Conservation (phyloP, 2,113 vertebrate species). For the Glareola pratincola region DNA sequence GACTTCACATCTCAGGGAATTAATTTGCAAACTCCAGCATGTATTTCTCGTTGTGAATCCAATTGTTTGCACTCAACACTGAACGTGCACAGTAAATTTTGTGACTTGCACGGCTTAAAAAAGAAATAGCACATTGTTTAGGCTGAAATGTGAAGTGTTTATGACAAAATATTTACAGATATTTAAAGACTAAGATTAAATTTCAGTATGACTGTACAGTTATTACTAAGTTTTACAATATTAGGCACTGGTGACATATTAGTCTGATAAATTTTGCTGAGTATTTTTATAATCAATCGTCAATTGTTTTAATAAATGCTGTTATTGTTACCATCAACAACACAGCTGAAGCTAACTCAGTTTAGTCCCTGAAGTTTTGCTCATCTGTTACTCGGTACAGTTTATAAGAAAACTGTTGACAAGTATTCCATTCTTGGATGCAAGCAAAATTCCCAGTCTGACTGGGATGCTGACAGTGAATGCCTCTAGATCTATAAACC, state of each 20-base stretch:
- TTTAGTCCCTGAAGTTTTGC: not conserved
- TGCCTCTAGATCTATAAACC: not conserved
- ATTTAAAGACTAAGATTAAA: not conserved
- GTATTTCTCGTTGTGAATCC: conserved; percentile 20
- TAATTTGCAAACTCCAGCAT: conserved; percentile 18
- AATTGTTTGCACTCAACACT: conserved; percentile 14
- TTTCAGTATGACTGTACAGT: not conserved
- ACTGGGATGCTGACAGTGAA: not conserved
- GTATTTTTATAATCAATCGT: conserved; percentile 1
- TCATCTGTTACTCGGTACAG: not conserved
- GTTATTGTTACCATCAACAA: not conserved
- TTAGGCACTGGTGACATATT: not conserved
- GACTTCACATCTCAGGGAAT: conserved; percentile 21
- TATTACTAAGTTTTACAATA: not conserved
- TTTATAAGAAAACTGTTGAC: not conserved
- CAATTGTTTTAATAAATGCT: conserved; percentile 2
- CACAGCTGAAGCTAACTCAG: not conserved
- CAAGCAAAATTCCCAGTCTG: not conserved
- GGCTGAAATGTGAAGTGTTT: not conserved
- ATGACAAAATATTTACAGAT: conserved; percentile 59
- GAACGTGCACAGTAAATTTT: not conserved
- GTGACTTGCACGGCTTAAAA: not conserved
- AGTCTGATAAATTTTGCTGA: conserved; percentile 22
- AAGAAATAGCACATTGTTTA: not conserved
- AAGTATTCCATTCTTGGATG: not conserved